phyloP scores from a whole-genome alignment of 2,888 invertebrate genomes.

The Laothoe populi region DNA sequence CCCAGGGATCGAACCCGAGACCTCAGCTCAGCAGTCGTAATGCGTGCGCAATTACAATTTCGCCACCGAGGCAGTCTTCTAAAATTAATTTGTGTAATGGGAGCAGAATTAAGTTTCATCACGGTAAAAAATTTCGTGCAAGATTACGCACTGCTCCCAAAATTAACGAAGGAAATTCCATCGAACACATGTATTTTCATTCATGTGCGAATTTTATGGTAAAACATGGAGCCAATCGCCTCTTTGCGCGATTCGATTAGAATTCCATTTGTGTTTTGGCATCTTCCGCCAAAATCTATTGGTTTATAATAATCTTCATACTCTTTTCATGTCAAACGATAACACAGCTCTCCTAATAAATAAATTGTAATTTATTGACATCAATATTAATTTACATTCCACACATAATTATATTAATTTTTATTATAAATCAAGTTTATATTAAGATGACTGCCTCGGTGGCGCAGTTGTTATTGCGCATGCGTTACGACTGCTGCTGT shows the following conservation, averaged over 20 bases:
- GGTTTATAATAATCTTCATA: slow-evolving; percentile 31
- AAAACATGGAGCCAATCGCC: slow-evolving; percentile 27
- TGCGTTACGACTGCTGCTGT: no score
- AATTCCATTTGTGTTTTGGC: slow-evolving; percentile 31
- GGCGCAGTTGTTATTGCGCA: background rate
- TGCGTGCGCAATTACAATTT: no score
- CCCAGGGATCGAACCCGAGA: no score
- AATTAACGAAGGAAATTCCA: slow-evolving; percentile 11
- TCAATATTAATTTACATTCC: background rate
- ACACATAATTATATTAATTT: no score
- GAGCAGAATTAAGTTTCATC: slow-evolving; percentile 1
- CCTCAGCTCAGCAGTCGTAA: no score
- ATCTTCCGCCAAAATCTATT: slow-evolving; percentile 30
- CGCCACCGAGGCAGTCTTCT: no score
- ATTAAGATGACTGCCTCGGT: background rate
- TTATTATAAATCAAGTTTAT: background rate
- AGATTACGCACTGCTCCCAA: slow-evolving; percentile 15
- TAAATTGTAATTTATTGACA: slow-evolving; percentile 1
- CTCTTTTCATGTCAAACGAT: slow-evolving; percentile 18
- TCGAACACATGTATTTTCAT: slow-evolving; percentile 25
- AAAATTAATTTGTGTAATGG: no score
- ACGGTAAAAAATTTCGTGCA: slow-evolving; percentile 10
- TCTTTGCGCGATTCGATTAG: slow-evolving; percentile 30
- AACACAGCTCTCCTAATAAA: background rate
- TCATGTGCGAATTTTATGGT: slow-evolving; percentile 30